Evolutionary conservation across 2,797 vertebrate genomes (phyloP), one percentile per base, ranked within the genome.

Genomic region (Pangasius djambal): DNA sequence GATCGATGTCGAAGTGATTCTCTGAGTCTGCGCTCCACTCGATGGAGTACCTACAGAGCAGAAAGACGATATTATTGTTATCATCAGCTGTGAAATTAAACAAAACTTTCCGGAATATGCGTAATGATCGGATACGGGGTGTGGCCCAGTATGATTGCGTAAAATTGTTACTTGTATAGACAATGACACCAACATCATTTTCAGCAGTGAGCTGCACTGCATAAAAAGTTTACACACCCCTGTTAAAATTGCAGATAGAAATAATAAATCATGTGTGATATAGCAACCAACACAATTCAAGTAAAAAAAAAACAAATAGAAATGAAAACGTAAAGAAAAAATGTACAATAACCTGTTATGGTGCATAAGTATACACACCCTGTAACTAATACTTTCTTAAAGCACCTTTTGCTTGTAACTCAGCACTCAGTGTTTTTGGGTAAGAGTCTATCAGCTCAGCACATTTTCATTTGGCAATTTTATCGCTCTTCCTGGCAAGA

Each of bases 1-100:
- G 96, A 88, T 99, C 97, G 90, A 99, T 95, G 91, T 97, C 96
- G 92, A 99, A 99, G 92, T 95, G 96, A 94, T 95, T 97, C 94
- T 97, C 97, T 28, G 94, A 92, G 88, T 97, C 95, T 34, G 91
- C 95, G 92, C 95, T 96, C 97, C 97, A 97, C 85, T 98, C 97
- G 87, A 98, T 94, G 83, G 97, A 97, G 92, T 99, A 99, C 94
- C 98, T 99, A 89, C 86, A 91, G 37, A 90, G 16, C n/a, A 77
- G 94, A 16, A 67, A 67, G 31, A 6, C 5, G 4, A 44, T 40
- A 22, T 22, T 37, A 6, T 37, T 3, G 37, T 37, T 20, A 22
- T 52, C 28, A 18, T 50, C 48, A n/a, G 28, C 40, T 28, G 25
- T 28, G 25, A 75, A 75, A 75, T 77, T 6, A 48, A 77, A 77